Evolutionary conservation across 2,797 vertebrate species (phyloP), one percentile per base, ranked within the genome.

Genomic region (Tamandua tetradactyla): DNA sequence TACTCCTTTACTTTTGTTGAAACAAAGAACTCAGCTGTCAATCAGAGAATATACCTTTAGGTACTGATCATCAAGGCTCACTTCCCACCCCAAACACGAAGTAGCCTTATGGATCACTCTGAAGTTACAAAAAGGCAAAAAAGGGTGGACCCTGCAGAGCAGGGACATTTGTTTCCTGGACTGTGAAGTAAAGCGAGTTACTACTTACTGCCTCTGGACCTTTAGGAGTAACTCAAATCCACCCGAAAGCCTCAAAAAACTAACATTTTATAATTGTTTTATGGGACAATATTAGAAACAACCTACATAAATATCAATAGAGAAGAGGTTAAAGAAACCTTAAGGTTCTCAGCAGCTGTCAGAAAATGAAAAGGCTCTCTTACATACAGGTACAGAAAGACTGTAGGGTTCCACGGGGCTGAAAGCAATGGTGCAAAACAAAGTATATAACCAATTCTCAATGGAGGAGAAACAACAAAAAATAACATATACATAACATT

Each of bases 171-270:
- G 79, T 72, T 93, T 93, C 83, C 88, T 85, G 87, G 66, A 81
- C 88, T 42, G 72, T 66, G 25, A 85, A 47, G 49, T 87, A 57
- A 49, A 95, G 35, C 49, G 59, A 92, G 49, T 68, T 42, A 74
- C 17, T 40, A 68, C 11, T 86, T 40, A 68, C 11, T 86, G 69
- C 72, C 82, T 75, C 23, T 74, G 32, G 47, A 61, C 25, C 81
- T 88, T n/a, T 37, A 87, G 76, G 85, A 93, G 76, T 86, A 57
- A 80, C 9, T 87, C 66, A 92, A 95, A 95, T 66, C 71, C 85
- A 97, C 88, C 95, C 90, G 93, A 62, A 95, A 95, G 94, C 87
- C 74, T 88, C 87, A 94, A 71, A n/a, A 94, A 94, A 76, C 55
- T 11, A 90, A 71, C 61, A 59, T 35, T 95, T 83, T 88, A 79